Base-by-base conservation (phyloP, 1,140 invertebrate genomes). In the Bemisia tabaci region DNA sequence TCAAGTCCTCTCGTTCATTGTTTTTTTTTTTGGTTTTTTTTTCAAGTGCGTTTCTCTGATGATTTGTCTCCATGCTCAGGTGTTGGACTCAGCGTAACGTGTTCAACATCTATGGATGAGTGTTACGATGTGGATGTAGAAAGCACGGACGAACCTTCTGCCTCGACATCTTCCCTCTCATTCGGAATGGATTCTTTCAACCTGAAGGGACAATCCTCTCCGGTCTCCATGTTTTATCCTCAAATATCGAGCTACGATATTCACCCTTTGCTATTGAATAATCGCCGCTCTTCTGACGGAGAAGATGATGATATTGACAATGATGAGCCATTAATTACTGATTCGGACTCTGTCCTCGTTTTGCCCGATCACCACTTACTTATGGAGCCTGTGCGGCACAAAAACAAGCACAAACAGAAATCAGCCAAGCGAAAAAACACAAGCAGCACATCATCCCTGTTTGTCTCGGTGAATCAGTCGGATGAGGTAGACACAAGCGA, bases 141-240 rank as follows among this genome's bases (percentile, higher is more conserved):
- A 2, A 59, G 60, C 22, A 59, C 62, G 48, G 68, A 65, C 17
- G 68, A 69, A 65, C 64, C 59, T 26, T 68, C 39, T 12, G 39
- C 64, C 24, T 68, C 67, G 11, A 63, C 68, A 62, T 64, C 68
- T 39, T 60, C 33, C 25, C 21, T 64, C n/a, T 24, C 65, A 25
- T 70, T 67, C 65, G 67, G 64, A 26, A 48, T 70, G 25, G 22
- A 48, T 21, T 1, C 66, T 26, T 67, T 65, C 27, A 33, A 24
- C 62, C 23, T 66, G 33, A 67, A 69, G 64, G 33, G 33, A 22
- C 22, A 58, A 12, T 59, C 67, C 26, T 66, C 68, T 12, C 65
- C 68, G n/a, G 64, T 69, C 39, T 62, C 68, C 21, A 68, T 71
- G 70, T 71, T 71, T 64, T 71, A 71, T 64, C 69, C 69, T 22